Base-by-base conservation (phyloP, 92 coral and sea anemone genomes). In the Zoanthus sansibaricus region DNA sequence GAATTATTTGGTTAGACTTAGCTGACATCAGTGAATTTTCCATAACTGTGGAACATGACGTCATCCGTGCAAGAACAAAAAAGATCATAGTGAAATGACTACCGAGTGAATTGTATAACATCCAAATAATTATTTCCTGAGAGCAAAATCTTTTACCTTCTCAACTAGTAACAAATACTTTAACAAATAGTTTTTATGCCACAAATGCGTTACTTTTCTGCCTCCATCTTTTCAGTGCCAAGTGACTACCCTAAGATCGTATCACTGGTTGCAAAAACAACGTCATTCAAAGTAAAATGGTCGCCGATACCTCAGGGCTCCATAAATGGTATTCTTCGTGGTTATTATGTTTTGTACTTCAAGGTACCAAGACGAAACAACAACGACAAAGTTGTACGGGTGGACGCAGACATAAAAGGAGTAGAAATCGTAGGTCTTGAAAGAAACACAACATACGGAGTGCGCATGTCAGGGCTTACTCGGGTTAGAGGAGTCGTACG, bases 261-360 rank as follows among this genome's bases (percentile, higher is more conserved):
- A 59, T 86, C 87, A 21, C 37, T 95, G 58, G 69, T 86, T 25
- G 52, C 98, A 30, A 91, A 91, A 69, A 89, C 89, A n/a, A 91
- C 98, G 17, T 91, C 96, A 8, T 84, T 95, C 73, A 18, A 83
- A 44, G 79, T 95, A 0, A 75, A 58, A 46, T 95, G 98, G 98
- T 72, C 79, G 6, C 94, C 92, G 21, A 95, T 95, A 32, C 96
- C 98, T 6, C 82, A 89, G 59, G 62, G 91, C 30, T 79, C 68
- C 82, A 91, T 93, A 32, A 82, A 95, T 52, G 98, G 98, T 0
- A 91, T 95, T 47, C 93, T 95, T 1, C 90, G 93, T 0, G 98
- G 98, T 5, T 95, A 95, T 82, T 90, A 95, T 86, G 76, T 95
- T 59, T 79, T 91, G 11, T 90, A 87, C 77, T 87, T 84, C 75